Evolutionary conservation across 2,888 invertebrate species (phyloP).

Genomic region (Spisula solida): DNA sequence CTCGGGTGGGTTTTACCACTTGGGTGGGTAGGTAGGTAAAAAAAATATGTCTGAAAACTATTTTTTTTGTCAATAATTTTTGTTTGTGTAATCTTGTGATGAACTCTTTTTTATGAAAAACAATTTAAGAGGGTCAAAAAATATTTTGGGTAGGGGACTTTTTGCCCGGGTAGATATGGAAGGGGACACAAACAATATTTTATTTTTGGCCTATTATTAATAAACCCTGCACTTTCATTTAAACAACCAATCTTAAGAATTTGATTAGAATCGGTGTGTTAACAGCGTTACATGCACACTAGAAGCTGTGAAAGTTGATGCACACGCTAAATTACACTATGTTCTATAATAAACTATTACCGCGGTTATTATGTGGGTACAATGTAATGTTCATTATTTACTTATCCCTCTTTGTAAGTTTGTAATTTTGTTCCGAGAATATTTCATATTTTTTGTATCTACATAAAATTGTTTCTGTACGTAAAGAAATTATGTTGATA

Average conservation of each 20-base stretch:
- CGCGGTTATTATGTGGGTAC: not conserved
- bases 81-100: too few relatives aligned
- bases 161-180: too few relatives aligned
- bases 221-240: not conserved
- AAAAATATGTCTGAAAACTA: too few relatives aligned
- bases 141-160: too few relatives aligned
- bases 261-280: not conserved
- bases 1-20: too few relatives aligned
- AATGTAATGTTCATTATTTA: not conserved
- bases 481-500: not conserved
- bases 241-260: not conserved
- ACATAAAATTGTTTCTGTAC: not conserved
- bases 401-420: not conserved
- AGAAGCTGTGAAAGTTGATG: not conserved
- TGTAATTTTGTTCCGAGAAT: not conserved
- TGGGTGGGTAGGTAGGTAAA: too few relatives aligned
- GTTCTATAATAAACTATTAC: not conserved
- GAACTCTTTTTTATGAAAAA: too few relatives aligned
- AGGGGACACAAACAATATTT: too few relatives aligned
- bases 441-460: not conserved
- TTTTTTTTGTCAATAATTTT: too few relatives aligned
- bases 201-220: too few relatives aligned
- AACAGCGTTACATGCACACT: not conserved
- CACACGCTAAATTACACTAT: not conserved
- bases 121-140: too few relatives aligned